Conservation (phyloP, 1,140 invertebrate species). For the Nephotettix cincticeps region DNA sequence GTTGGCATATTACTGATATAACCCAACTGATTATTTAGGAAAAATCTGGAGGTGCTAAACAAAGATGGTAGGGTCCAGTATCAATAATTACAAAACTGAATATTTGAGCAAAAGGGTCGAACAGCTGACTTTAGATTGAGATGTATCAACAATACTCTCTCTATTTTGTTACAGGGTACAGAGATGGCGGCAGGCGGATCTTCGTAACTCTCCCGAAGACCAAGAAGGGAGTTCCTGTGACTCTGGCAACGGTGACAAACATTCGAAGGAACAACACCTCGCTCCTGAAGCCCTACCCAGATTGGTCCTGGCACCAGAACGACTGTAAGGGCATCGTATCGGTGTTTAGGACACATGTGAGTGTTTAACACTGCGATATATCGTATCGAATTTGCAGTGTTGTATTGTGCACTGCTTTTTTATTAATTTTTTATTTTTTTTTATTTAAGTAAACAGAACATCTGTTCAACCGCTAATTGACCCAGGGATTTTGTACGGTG, state of each 20-base stretch:
- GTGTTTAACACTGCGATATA: not conserved
- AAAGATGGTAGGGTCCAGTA: no score
- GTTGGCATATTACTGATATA: no score
- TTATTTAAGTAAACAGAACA: not conserved
- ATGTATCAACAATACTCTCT: no score
- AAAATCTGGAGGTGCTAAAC: no score
- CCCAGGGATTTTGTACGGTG: not conserved
- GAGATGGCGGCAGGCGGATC: constrained; percentile 26
- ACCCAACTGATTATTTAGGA: no score
- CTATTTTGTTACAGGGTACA: not conserved
- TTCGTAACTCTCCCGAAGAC: constrained; percentile 41
- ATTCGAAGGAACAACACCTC: constrained; percentile 19
- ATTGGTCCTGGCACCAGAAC: constrained; percentile 39
- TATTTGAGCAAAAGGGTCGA: no score
- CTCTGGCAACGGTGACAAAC: constrained; percentile 37
- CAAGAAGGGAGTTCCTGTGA: constrained; percentile 39
- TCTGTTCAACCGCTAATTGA: not conserved
- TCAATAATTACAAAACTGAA: no score
- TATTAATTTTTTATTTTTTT: not conserved
- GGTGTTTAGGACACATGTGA: constrained; percentile 40
- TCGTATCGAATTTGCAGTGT: no score
- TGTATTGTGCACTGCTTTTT: no score
- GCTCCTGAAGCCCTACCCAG: constrained; percentile 40
- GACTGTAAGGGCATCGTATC: constrained; percentile 40
- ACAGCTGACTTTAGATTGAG: no score